Evolutionary conservation across 2,797 vertebrate species (phyloP), one percentile per base, ranked within the genome.

Genomic region (Benthosema pterotum): DNA sequence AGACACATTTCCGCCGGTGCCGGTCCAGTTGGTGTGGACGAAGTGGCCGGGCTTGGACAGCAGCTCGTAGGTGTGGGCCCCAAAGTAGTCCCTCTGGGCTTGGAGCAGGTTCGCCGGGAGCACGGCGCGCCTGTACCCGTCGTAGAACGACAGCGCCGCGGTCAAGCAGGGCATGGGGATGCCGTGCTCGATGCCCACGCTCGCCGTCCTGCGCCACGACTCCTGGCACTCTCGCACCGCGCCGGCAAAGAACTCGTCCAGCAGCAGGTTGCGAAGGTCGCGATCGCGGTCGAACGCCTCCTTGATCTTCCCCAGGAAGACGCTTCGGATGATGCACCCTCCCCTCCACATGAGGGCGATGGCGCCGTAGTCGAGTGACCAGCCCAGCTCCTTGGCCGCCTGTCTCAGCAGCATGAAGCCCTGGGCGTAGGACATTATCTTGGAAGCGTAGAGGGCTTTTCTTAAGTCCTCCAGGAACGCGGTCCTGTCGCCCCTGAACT

Each of bases 261-360:
- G 80, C 58, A 99, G 90, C 47, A 99, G 86, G 81, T 94, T 99
- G 89, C 96, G 94, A 60, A 99, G 93, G 1, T 91, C 86, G 0
- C 92, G 67, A 60, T 96, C 93, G 22, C 92, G 81, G 80, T 97
- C 97, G 68, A 99, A 99, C 0, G 97, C 97, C 54, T 99, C 96
- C 84, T 98, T 99, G 85, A 99, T 99, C 88, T 97, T 95, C 18
- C 95, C 98, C 71, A 99, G 87, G 89, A 99, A 99, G 12, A 95
- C 96, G 52, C 98, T 99, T 55, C 98, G 89, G 81, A 99, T 99
- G 81, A 99, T 99, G 89, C 98, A 99, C 80, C 98, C 97, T 42
- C 98, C 98, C 72, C 97, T 88, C 97, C 98, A 99, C 98, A 99
- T 99, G 63, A 99, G 89, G 11, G 98, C 97, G 8, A 99, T 98